Conservation (phyloP, 2,888 invertebrate species). For the Uloborus plumipes region DNA sequence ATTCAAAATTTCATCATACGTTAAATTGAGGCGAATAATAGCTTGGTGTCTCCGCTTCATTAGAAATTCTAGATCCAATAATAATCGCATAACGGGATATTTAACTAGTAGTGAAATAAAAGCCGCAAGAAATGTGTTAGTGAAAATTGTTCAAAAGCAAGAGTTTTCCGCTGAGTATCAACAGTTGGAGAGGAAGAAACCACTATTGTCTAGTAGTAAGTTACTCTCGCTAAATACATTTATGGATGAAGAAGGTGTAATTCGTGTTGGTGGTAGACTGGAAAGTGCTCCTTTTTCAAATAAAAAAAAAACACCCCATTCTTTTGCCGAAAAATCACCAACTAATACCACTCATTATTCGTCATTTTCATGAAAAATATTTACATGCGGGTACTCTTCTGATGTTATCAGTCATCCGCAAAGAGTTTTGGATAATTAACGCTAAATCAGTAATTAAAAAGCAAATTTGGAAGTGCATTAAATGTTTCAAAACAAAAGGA, state of each 20-base stretch:
- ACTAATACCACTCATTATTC: not conserved
- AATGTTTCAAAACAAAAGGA: not conserved
- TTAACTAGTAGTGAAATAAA: not conserved
- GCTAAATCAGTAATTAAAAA: not conserved
- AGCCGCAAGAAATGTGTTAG: not conserved
- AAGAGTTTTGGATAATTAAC: constrained; percentile 3
- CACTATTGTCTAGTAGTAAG: not conserved
- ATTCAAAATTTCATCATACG: not conserved
- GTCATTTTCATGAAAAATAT: not conserved
- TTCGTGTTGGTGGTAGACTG: constrained; percentile 5
- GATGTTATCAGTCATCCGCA: not conserved
- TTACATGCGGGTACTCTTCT: not conserved
- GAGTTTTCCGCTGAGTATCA: no score
- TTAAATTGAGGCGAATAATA: not conserved
- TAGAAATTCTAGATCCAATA: not conserved
- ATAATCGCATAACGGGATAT: not conserved
- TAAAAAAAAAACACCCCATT: not conserved
- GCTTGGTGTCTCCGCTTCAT: not conserved
- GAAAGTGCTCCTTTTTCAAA: not conserved
- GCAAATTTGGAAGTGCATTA: not conserved
- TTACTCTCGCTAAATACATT: not conserved
- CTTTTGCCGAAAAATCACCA: not conserved
- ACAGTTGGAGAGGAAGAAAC: no score
- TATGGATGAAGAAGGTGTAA: not conserved
- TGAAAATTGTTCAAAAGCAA: no score